phyloP scores from a whole-genome alignment of 2,113 vertebrate species.

The Neolamprologus sp. region DNA sequence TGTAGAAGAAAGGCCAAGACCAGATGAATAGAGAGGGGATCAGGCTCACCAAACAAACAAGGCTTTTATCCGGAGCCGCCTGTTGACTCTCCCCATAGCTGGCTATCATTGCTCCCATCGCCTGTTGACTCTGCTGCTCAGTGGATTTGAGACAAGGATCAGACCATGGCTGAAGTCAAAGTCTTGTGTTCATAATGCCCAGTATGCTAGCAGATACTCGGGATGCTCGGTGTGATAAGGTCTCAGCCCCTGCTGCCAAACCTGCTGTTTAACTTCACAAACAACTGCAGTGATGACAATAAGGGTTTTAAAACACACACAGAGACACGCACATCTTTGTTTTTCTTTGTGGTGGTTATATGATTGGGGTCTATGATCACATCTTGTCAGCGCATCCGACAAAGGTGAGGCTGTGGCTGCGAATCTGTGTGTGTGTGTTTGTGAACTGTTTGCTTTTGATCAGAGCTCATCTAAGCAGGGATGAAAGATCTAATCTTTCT shows the following conservation, averaged over 20 bases:
- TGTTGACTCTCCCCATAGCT: slow-evolving; percentile 43
- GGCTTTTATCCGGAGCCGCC: slow-evolving; percentile 44
- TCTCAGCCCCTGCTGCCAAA: slow-evolving; percentile 9
- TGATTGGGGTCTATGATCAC: not conserved
- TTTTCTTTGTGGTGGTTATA: not conserved
- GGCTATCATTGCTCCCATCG: slow-evolving; percentile 37
- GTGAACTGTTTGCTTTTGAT: slow-evolving; percentile 22
- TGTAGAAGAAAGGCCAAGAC: slow-evolving; percentile 33
- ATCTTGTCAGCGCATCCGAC: not conserved
- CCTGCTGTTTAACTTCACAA: slow-evolving; percentile 49
- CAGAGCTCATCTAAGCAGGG: slow-evolving; percentile 10
- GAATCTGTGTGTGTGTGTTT: not conserved
- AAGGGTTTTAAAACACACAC: not conserved
- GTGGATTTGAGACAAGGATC: slow-evolving; percentile 63
- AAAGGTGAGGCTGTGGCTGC: not conserved
- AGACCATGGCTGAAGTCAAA: slow-evolving; percentile 42
- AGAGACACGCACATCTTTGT: not conserved
- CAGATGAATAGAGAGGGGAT: slow-evolving; percentile 45
- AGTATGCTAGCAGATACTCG: slow-evolving; percentile 22
- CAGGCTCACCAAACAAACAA: slow-evolving; percentile 51
- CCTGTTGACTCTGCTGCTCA: slow-evolving; percentile 54
- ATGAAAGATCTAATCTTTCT: slow-evolving; percentile 37
- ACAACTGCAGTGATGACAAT: not conserved
- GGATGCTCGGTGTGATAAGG: slow-evolving; percentile 26
- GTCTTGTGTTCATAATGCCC: slow-evolving; percentile 57